Percentiles rank a stretch among this genome's conserved stretches.
phyloP scores from a whole-genome alignment of 2,797 vertebrate species.

The Sebastes flavidus region DNA sequence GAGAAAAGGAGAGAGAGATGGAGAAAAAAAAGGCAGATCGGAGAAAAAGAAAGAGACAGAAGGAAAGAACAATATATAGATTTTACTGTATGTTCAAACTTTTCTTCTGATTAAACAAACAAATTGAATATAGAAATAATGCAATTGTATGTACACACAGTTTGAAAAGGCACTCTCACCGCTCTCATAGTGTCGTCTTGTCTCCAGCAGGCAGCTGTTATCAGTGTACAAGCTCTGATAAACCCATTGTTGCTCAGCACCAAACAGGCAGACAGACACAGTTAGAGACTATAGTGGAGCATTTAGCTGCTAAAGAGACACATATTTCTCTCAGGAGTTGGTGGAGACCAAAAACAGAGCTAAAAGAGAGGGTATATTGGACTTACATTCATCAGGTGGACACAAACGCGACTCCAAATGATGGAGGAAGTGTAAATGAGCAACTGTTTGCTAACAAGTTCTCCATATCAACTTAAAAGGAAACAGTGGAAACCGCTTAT shows the following conservation, averaged over 20 bases:
- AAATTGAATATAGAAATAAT: neutral
- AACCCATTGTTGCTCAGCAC: neutral
- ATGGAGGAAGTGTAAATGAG: neutral
- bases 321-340: neutral
- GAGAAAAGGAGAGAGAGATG: no score
- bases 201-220: neutral
- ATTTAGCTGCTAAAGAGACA: neutral
- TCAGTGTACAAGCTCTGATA: neutral
- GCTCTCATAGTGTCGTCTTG: neutral
- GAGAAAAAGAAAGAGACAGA: no score
- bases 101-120: neutral
- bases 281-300: neutral
- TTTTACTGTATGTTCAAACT: accelerated
- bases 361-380: neutral
- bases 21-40: no score
- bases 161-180: neutral
- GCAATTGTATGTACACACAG: neutral
- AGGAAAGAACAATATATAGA: no score
- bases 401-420: neutral
- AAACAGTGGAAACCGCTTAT: no score
- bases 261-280: neutral
- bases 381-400: neutral
- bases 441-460: neutral
- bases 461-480: neutral
- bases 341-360: neutral